These are phyloP conservation scores for Cololabis saira DNA, from an alignment of 2,113 vertebrate genomes.

Conservation along the genomic window DNA sequence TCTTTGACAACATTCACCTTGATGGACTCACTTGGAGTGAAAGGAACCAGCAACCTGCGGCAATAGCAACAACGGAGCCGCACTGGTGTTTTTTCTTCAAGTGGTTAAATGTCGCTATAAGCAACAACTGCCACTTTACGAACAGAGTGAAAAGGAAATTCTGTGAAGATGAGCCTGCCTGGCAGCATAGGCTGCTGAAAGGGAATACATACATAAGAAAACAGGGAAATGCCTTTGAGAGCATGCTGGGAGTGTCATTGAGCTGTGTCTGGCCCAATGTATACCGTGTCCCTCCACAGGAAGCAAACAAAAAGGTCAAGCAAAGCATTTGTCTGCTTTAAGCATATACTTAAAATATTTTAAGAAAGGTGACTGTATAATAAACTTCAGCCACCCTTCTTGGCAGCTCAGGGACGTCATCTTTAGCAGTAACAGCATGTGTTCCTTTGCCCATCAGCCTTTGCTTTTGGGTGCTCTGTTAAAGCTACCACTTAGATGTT, in stretches of 20 bases:
- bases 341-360: constrained; percentile 36
- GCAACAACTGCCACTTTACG: constrained; percentile 52
- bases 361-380: constrained; percentile 53
- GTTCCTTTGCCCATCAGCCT: constrained; percentile 39
- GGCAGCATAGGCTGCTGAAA: constrained; percentile 40
- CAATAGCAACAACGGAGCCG: constrained; percentile 2
- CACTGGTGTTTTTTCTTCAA: constrained; percentile 54
- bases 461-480: constrained; percentile 11
- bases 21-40: constrained; percentile 14
- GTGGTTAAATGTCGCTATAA: constrained; percentile 54
- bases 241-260: constrained; percentile 34
- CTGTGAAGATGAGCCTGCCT: constrained; percentile 26
- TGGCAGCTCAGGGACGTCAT: constrained; percentile 30
- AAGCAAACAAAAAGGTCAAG: constrained; percentile 59
- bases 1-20: constrained; percentile 51
- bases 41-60: constrained; percentile 13
- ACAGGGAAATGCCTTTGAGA: constrained; percentile 44
- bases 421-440: constrained; percentile 1
- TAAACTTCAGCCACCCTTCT: constrained; percentile 22
- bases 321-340: constrained; percentile 37
- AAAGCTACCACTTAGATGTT: background rate
- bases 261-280: constrained; percentile 25
- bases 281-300: constrained; percentile 2
- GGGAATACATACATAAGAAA: constrained; percentile 67
- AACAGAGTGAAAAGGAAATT: constrained; percentile 60